These are phyloP conservation scores for Zaprionus nigranus DNA, from an alignment of 1,140 invertebrate genomes.

Conservation along the genomic window DNA sequence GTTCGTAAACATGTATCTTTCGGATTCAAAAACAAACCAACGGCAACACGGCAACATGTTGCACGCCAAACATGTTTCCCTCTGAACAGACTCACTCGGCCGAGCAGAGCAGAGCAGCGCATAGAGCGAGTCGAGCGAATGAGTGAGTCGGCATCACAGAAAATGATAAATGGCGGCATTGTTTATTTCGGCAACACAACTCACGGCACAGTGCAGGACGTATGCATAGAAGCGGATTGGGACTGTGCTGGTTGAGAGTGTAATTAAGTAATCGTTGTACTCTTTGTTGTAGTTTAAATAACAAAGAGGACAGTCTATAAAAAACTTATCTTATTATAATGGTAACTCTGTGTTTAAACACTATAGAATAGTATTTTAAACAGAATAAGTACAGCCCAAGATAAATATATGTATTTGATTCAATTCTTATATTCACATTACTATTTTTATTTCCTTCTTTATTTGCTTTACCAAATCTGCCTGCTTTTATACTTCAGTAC, in stretches of 20 bases:
- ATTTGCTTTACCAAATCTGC: too few species aligned
- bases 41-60: constrained; percentile 61
- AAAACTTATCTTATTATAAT: background rate
- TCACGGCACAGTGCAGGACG: constrained; percentile 26
- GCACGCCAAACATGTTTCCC: constrained; percentile 46
- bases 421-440: too few species aligned
- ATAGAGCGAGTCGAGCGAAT: constrained; percentile 30
- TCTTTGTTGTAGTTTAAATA: background rate
- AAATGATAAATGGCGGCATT: constrained; percentile 80
- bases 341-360: too few species aligned
- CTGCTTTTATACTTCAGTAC: too few species aligned
- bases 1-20: constrained; percentile 73
- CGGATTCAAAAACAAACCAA: constrained; percentile 37
- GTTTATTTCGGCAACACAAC: constrained; percentile 57
- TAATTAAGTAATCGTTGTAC: too few species aligned
- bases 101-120: background rate
- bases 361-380: too few species aligned
- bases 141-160: constrained; percentile 56
- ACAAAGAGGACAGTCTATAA: too few species aligned
- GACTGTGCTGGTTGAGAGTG: background rate
- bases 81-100: constrained; percentile 19
- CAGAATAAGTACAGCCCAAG: too few species aligned
- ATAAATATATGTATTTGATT: too few species aligned
- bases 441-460: too few species aligned
- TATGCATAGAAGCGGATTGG: constrained; percentile 27